Base-by-base conservation (phyloP, 2,888 invertebrate genomes). In the Piscicola geometra region DNA sequence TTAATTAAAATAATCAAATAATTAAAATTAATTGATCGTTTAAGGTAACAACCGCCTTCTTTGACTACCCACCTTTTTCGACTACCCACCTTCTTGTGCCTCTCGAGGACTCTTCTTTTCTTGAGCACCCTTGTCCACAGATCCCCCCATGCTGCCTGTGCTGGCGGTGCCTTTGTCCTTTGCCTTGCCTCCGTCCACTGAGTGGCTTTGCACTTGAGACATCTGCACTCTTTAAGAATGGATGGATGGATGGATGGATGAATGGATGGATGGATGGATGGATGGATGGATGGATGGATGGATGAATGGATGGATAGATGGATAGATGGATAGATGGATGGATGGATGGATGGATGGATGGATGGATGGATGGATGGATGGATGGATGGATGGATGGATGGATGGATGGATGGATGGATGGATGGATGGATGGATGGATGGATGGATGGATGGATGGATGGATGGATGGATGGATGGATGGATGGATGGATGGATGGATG, bases 321-420 rank as follows among this genome's bases (percentile, higher is more conserved):
- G 21, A 60, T n/a, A 15, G 30, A 60, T 36, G 33, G 21, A 50
- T n/a, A 47, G 71, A 71, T 30, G 25, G 25, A 41, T 35, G 9
- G 52, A 50, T 30, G 3, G 71, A 71, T 25, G 5, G 41, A 71
- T n/a, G 32, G 71, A 41, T 35, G 52, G 50, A 50, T 21, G 28
- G 25, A 50, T 5, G 52, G 25, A n/a, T 33, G 21, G n/a, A 47
- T n/a, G 9, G 60, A 21, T 35, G 35, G 25, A 66, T 9, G n/a
- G 30, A 72, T 18, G 33, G n/a, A 74, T 15, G 15, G 60, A 28
- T 41, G 25, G 21, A 60, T n/a, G n/a, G 60, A 30, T 36, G n/a
- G 18, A 52, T 67, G 36, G 32, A 66, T 12, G 33, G 30, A 60
- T 36, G 33, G 21, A 25, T 12, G 25, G 71, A 71, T 9, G n/a